Evolutionary conservation across 2,888 invertebrate genomes (phyloP).

Genomic region (Sesia bembeciformis): DNA sequence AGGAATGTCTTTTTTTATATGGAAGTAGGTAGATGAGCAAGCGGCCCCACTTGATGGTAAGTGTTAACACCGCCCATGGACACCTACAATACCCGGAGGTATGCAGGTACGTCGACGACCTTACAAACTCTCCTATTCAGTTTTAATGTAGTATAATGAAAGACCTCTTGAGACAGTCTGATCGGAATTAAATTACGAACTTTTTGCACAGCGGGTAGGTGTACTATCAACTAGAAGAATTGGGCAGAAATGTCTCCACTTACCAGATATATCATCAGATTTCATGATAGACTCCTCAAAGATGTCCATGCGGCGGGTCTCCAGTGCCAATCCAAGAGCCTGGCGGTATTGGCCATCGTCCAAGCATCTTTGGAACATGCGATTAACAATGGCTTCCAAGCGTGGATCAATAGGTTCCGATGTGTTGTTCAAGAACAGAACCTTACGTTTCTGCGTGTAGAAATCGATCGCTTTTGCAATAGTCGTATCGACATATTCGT

Average conservation of each 20-base stretch:
- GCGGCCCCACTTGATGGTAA: no score
- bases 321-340: slow-evolving; percentile 96
- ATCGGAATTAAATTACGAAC: no score
- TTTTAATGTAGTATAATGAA: no score
- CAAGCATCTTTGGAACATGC: slow-evolving; percentile 97
- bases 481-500: slow-evolving; percentile 97
- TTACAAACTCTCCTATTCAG: no score
- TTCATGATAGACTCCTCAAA: slow-evolving; percentile 94
- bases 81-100: no score
- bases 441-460: slow-evolving; percentile 91
- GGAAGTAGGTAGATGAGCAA: no score
- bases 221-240: no score
- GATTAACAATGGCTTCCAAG: slow-evolving; percentile 94
- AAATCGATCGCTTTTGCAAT: slow-evolving; percentile 98
- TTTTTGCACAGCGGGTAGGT: no score
- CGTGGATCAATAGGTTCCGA: slow-evolving; percentile 84
- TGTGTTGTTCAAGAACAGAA: slow-evolving; percentile 80
- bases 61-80: no score
- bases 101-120: no score
- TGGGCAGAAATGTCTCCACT: slow-evolving; percentile 1
- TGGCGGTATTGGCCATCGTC: slow-evolving; percentile 96
- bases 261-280: slow-evolving; percentile 88
- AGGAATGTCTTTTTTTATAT: no score
- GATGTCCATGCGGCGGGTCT: slow-evolving; percentile 97
- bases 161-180: no score